These are phyloP conservation scores for Rhorus exstirpatorius DNA, from an alignment of 2,888 invertebrate species.

Conservation along the genomic window DNA sequence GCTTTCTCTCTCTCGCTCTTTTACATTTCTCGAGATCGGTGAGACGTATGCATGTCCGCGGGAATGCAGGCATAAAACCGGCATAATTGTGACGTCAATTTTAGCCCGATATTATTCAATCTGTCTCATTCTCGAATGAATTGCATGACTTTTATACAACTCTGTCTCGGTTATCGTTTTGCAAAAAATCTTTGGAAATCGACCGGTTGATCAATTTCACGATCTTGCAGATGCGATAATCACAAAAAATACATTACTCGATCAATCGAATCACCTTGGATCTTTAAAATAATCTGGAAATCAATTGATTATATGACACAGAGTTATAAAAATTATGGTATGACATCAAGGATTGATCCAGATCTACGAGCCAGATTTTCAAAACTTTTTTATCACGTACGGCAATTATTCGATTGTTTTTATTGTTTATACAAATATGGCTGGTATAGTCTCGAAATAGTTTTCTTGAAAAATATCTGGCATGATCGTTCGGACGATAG, in stretches of 20 bases:
- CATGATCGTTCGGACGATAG: neutral
- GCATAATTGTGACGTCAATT: slow-evolving; percentile 48
- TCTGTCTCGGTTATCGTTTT: neutral
- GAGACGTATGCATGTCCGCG: slow-evolving; percentile 27
- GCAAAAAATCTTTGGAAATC: neutral
- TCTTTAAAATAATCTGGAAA: too few species aligned
- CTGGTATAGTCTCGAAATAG: too few species aligned
- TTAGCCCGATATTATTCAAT: slow-evolving; percentile 31
- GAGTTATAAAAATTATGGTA: too few species aligned
- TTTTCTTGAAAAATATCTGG: neutral
- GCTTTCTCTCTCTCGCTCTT: slow-evolving; percentile 33
- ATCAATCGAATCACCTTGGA: neutral
- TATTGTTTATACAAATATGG: too few species aligned
- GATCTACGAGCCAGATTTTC: too few species aligned
- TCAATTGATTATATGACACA: too few species aligned
- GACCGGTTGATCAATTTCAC: neutral
- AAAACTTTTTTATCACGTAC: too few species aligned
- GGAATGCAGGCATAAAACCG: slow-evolving; percentile 35
- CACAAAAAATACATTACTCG: too few species aligned
- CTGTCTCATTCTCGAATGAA: neutral
- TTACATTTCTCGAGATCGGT: slow-evolving; percentile 19
- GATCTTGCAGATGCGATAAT: neutral
- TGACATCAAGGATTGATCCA: too few species aligned
- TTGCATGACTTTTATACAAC: neutral
- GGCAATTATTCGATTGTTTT: too few species aligned